Percentiles rank a stretch among this genome's conserved stretches.
Conservation (phyloP, 2,888 invertebrate species). For the Meteorus colon region DNA sequence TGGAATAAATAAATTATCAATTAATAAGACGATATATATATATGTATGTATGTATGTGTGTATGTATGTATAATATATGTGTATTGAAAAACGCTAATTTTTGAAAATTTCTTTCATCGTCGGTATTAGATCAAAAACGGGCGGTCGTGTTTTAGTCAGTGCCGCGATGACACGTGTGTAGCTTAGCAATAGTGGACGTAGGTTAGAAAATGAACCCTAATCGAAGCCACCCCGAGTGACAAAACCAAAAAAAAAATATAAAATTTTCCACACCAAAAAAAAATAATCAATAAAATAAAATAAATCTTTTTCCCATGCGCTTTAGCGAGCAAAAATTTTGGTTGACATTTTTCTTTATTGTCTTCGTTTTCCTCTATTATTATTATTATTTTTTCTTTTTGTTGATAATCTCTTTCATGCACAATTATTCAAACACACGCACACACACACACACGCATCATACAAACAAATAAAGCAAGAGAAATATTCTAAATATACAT, state of each 20-base stretch:
- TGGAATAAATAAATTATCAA: neutral
- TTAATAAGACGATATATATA: constrained; percentile 4
- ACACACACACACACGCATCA: constrained; percentile 22
- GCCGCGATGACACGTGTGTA: constrained; percentile 64
- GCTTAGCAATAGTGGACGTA: constrained; percentile 68
- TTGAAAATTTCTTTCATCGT: constrained; percentile 46
- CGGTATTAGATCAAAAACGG: constrained; percentile 48
- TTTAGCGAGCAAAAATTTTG: constrained; percentile 17
- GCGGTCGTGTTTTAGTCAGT: constrained; percentile 45
- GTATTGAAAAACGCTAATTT: constrained; percentile 34
- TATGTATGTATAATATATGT: constrained; percentile 16
- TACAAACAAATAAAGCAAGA: neutral
- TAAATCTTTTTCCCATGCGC: neutral
- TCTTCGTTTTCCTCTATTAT: neutral
- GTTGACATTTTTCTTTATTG: too few species aligned
- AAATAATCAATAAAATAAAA: neutral
- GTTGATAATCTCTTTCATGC: constrained; percentile 1
- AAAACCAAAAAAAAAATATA: constrained; percentile 25
- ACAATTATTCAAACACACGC: constrained; percentile 37
- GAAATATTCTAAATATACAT: neutral
- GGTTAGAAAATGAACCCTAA: constrained; percentile 53
- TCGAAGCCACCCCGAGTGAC: constrained; percentile 48
- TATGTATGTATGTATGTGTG: neutral
- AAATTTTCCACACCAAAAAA: constrained; percentile 22
- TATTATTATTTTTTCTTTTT: constrained; percentile 1